phyloP scores from a whole-genome alignment of 2,888 invertebrate species.

The Ypsolopha scabrella region DNA sequence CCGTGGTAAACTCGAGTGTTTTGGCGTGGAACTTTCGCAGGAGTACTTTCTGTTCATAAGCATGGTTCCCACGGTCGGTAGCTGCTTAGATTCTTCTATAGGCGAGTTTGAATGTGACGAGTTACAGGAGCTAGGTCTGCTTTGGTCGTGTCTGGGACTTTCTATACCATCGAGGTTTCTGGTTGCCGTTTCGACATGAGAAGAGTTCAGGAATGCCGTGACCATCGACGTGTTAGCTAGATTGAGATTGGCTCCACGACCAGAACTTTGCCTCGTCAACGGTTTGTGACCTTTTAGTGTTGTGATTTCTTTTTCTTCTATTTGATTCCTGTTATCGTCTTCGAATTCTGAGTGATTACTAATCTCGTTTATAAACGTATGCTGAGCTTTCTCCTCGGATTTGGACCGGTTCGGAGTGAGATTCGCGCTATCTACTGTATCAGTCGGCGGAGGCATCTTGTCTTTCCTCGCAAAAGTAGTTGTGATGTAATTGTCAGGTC shows the following conservation, averaged over 20 bases:
- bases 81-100: constrained; percentile 37
- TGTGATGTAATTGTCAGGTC: constrained; percentile 80
- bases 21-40: constrained; percentile 50
- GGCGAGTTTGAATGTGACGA: constrained; percentile 57
- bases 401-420: constrained; percentile 50
- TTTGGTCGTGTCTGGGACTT: constrained; percentile 29
- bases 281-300: constrained; percentile 76
- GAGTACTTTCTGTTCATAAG: constrained; percentile 57
- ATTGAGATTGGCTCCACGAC: constrained; percentile 55
- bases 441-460: constrained; percentile 31
- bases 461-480: constrained; percentile 70
- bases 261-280: constrained; percentile 74
- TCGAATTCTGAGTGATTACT: constrained; percentile 61
- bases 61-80: constrained; percentile 51
- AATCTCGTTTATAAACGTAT: constrained; percentile 58
- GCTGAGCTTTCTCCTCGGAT: constrained; percentile 62
- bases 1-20: constrained; percentile 57
- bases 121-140: constrained; percentile 50
- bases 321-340: constrained; percentile 61
- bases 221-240: constrained; percentile 49
- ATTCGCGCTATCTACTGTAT: constrained; percentile 38
- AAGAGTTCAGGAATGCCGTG: constrained; percentile 59
- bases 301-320: constrained; percentile 61
- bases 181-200: constrained; percentile 41
- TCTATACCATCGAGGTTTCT: constrained; percentile 32